Conservation (phyloP, 2,888 invertebrate genomes). For the Caenorhabditis afra region DNA sequence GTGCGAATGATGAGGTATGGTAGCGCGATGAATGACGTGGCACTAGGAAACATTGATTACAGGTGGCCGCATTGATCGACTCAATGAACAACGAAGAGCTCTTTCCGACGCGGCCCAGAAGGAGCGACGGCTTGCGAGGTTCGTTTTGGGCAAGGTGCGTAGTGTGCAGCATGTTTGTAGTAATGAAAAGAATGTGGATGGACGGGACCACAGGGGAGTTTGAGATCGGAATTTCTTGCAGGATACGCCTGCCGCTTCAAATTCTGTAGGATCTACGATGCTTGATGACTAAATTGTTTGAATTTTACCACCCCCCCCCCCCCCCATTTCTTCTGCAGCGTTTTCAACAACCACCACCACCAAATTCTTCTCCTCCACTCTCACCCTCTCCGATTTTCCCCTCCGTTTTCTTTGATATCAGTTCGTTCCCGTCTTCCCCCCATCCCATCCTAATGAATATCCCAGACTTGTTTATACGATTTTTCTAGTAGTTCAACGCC, state of each 20-base stretch:
- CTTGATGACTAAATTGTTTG: conserved; percentile 37
- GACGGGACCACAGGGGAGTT: too few relatives aligned
- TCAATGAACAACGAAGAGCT: conserved; percentile 57
- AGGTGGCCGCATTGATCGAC: conserved; percentile 59
- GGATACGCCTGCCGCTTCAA: conserved; percentile 79
- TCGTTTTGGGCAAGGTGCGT: conserved; percentile 51
- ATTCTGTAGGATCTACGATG: conserved; percentile 77
- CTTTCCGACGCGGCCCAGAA: conserved; percentile 39
- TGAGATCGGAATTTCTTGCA: conserved; percentile 52
- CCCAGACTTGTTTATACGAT: conserved; percentile 30
- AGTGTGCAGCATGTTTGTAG: not conserved
- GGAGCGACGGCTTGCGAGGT: conserved; percentile 58
- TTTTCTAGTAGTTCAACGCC: conserved; percentile 17
- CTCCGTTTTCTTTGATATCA: conserved; percentile 6
- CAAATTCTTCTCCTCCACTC: not conserved
- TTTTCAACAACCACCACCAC: conserved; percentile 14
- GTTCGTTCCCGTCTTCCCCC: conserved; percentile 19
- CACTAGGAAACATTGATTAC: not conserved
- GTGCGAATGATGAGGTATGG: conserved; percentile 65
- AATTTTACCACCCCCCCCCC: conserved; percentile 14
- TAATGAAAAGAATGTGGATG: too few relatives aligned
- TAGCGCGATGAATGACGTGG: not conserved
- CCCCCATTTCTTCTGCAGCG: conserved; percentile 54
- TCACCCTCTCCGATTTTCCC: not conserved
- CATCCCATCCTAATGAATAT: conserved; percentile 24